These are phyloP conservation scores for Oryzias melastigma DNA, from an alignment of 2,113 vertebrate species.

Conservation along the genomic window DNA sequence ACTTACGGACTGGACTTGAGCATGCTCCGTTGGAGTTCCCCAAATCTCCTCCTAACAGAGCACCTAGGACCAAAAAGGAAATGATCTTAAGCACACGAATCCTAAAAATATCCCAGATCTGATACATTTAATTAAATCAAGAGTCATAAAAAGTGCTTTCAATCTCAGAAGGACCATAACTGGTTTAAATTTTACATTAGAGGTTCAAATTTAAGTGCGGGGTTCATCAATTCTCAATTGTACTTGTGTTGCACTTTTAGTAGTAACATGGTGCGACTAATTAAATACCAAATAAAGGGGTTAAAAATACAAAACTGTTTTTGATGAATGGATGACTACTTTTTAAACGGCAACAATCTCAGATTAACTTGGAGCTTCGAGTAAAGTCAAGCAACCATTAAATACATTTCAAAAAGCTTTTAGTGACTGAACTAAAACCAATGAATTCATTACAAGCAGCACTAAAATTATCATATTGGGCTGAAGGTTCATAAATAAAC, in stretches of 20 bases:
- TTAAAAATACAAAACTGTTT: constrained; percentile 5
- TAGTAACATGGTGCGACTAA: neutral
- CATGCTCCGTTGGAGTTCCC: constrained; percentile 91
- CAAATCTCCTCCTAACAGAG: constrained; percentile 91
- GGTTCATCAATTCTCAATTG: constrained; percentile 19
- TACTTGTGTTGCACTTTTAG: constrained; percentile 10
- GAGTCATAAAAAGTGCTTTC: constrained; percentile 34
- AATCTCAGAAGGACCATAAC: constrained; percentile 26
- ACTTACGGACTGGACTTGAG: constrained; percentile 95
- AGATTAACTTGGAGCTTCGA: too few relatives aligned
- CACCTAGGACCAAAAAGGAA: constrained; percentile 74
- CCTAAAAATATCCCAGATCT: neutral
- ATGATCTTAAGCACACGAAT: constrained; percentile 13
- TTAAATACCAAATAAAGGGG: neutral
- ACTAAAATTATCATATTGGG: neutral
- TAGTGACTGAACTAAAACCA: too few relatives aligned
- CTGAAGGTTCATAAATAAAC: neutral
- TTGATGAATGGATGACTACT: neutral
- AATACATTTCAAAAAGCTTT: too few relatives aligned
- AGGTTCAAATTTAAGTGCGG: constrained; percentile 28
- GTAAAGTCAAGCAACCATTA: too few relatives aligned
- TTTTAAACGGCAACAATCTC: too few relatives aligned
- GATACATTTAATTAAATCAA: constrained; percentile 39
- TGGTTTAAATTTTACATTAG: constrained; percentile 25
- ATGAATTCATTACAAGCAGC: neutral